Conservation (phyloP, 2,888 invertebrate species). For the Caenorhabditis doughertyi region DNA sequence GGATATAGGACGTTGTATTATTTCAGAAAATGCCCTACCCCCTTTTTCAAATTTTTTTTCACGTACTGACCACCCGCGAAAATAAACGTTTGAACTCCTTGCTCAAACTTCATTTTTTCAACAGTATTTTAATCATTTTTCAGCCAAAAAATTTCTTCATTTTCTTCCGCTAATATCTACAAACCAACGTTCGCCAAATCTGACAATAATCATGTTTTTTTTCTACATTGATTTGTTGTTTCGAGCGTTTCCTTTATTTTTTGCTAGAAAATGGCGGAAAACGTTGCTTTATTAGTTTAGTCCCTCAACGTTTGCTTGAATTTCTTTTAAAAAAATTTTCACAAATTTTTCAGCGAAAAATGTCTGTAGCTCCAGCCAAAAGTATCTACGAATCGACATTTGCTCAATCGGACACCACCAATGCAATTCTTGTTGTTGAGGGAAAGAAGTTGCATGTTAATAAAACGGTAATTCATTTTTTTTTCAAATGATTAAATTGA, state of each 20-base stretch:
- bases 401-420: neutral
- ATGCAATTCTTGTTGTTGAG: conserved; percentile 10
- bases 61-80: too few relatives aligned
- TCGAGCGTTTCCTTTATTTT: too few relatives aligned
- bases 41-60: too few relatives aligned
- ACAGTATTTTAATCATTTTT: neutral
- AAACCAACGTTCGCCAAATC: neutral
- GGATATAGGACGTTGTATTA: too few relatives aligned
- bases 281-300: too few relatives aligned
- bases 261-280: too few relatives aligned
- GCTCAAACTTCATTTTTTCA: too few relatives aligned
- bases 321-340: neutral
- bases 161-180: neutral
- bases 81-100: too few relatives aligned
- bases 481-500: neutral
- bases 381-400: neutral
- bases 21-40: too few relatives aligned
- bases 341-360: neutral
- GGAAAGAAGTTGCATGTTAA: conserved; percentile 22
- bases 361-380: neutral
- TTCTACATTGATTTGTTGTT: too few relatives aligned
- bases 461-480: neutral
- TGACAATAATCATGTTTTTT: too few relatives aligned
- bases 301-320: too few relatives aligned
- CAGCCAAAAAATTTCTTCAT: neutral